Evolutionary conservation across 37 sponge, comb jelly and placozoan genomes (phyloP).

Genomic region (Aplysina aerophoba): DNA sequence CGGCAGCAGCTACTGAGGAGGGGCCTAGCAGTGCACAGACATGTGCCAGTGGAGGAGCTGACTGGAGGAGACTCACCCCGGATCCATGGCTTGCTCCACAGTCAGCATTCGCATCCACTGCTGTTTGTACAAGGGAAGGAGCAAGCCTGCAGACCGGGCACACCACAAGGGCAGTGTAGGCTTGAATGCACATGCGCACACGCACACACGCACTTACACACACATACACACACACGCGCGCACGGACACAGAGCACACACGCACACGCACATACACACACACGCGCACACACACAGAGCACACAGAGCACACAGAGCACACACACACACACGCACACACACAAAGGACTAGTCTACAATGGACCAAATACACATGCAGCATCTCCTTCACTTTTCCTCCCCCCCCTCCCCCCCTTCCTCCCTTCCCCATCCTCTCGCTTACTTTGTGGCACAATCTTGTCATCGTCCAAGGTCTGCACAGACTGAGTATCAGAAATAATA

Average conservation of each 20-base stretch:
- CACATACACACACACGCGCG: not conserved
- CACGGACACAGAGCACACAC: not conserved
- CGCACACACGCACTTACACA: not conserved
- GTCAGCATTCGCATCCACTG: slow-evolving; percentile 76
- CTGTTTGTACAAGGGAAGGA: slow-evolving; percentile 51
- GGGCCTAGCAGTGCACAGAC: too few species aligned
- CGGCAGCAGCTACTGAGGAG: too few species aligned
- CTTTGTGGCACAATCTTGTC: slow-evolving; percentile 74
- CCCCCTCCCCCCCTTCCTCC: not conserved
- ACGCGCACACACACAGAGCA: not conserved
- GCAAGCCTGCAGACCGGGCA: slow-evolving; percentile 59
- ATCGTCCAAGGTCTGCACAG: slow-evolving; percentile 44
- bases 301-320: not conserved
- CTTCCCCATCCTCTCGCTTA: not conserved
- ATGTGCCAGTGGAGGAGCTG: too few species aligned
- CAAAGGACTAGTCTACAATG: too few species aligned
- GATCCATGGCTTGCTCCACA: slow-evolving; percentile 68
- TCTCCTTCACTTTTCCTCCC: too few species aligned
- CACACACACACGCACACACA: not conserved
- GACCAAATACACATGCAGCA: too few species aligned
- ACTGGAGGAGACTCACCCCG: slow-evolving; percentile 42
- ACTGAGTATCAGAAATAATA: slow-evolving; percentile 65
- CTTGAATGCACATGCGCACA: not conserved
- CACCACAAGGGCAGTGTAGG: too few species aligned
- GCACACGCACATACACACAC: not conserved